Evolutionary conservation across 2,797 vertebrate species (phyloP).

Genomic region (Typhlichthys eigenmanni): DNA sequence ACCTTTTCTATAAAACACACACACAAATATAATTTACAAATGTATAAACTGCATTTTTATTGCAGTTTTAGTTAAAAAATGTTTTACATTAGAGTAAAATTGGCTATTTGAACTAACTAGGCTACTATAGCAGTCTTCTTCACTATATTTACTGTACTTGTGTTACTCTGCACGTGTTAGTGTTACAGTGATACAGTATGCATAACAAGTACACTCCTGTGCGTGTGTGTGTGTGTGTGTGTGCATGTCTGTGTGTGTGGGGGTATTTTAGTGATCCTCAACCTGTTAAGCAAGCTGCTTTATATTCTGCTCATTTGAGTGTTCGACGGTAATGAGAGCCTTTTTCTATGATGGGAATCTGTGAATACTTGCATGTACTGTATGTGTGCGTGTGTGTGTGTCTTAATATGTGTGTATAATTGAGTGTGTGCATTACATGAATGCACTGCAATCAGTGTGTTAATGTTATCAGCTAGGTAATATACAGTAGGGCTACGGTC

Average conservation of each 20-base stretch:
- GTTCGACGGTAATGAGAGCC: constrained; percentile 82
- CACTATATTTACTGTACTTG: too few species aligned
- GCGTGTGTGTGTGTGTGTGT: neutral
- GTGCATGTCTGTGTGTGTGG: constrained; percentile 8
- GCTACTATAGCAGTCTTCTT: too few species aligned
- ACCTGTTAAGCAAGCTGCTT: constrained; percentile 80
- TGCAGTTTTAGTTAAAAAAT: too few species aligned
- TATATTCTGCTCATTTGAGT: constrained; percentile 84
- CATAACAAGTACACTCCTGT: constrained; percentile 17
- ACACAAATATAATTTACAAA: constrained; percentile 19
- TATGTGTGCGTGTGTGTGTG: neutral
- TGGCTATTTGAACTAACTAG: too few species aligned
- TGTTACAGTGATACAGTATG: too few species aligned
- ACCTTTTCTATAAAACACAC: constrained; percentile 45
- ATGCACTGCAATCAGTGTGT: constrained; percentile 82
- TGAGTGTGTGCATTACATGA: constrained; percentile 45
- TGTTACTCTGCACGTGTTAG: too few species aligned
- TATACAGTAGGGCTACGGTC: neutral
- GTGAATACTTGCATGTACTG: neutral
- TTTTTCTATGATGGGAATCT: constrained; percentile 78
- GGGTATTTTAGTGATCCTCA: constrained; percentile 68
- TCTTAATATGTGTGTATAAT: constrained; percentile 1
- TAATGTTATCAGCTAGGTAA: constrained; percentile 61
- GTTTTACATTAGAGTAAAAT: too few species aligned
- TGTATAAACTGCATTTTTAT: too few species aligned